Conservation (phyloP, 2,888 invertebrate genomes). For the Drymonia ruficornis region DNA sequence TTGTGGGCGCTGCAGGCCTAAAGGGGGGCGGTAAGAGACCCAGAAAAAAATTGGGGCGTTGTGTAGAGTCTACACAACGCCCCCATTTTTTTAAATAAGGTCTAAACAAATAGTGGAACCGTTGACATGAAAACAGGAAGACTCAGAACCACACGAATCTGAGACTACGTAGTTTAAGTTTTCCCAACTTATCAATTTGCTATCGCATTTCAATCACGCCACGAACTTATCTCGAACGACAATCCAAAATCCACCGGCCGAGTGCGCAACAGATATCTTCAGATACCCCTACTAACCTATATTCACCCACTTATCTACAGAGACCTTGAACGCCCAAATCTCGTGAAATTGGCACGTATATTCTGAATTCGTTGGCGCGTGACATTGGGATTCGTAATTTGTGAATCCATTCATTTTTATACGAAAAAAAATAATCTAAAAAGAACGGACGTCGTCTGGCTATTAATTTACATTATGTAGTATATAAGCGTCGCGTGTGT, state of each 20-base stretch:
- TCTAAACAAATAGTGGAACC: no score
- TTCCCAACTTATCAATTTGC: not conserved
- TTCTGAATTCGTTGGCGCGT: conserved; percentile 48
- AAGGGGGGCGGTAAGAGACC: no score
- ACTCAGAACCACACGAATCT: no score
- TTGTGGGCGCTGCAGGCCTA: no score
- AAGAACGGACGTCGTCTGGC: conserved; percentile 46
- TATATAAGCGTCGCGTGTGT: conserved; percentile 25
- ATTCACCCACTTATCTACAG: conserved; percentile 49
- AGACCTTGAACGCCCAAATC: conserved; percentile 52
- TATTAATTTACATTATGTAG: conserved; percentile 41
- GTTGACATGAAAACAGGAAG: no score
- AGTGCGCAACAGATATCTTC: conserved; percentile 26
- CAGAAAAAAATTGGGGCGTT: no score
- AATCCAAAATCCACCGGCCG: not conserved
- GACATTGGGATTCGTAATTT: conserved; percentile 60
- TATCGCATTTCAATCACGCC: conserved; percentile 8
- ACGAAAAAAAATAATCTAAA: conserved; percentile 46
- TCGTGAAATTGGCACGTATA: conserved; percentile 56
- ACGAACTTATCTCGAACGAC: conserved; percentile 5
- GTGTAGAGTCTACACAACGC: no score
- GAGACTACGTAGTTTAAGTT: not conserved
- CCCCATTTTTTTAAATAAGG: no score
- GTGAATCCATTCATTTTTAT: conserved; percentile 68
- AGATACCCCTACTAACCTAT: conserved; percentile 52